phyloP scores from a whole-genome alignment of 1,140 invertebrate species.

The Cotesia vestalis region DNA sequence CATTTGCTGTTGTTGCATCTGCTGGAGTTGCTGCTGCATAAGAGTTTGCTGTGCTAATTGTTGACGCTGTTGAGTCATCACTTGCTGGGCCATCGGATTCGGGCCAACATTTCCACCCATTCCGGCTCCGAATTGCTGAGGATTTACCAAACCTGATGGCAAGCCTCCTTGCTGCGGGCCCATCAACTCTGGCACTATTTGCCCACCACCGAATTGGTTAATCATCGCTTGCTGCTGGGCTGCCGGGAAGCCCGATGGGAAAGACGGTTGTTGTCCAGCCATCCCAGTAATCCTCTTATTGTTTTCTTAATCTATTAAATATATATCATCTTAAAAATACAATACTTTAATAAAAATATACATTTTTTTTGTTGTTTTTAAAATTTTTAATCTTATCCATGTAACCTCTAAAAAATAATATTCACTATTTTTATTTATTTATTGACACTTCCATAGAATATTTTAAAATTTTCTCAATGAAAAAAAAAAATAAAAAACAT shows the following conservation, averaged over 20 bases:
- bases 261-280: conserved; percentile 70
- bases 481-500: too few relatives aligned
- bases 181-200: conserved; percentile 68
- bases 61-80: conserved; percentile 54
- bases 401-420: too few relatives aligned
- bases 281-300: conserved; percentile 48
- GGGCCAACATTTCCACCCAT: conserved; percentile 50
- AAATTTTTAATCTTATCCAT: too few relatives aligned
- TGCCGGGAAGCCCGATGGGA: conserved; percentile 68
- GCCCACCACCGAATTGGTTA: conserved; percentile 67
- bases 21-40: conserved; percentile 57
- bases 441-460: too few relatives aligned
- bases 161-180: conserved; percentile 61
- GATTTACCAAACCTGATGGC: conserved; percentile 56
- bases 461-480: too few relatives aligned
- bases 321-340: too few relatives aligned
- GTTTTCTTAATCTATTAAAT: too few relatives aligned
- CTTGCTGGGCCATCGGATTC: conserved; percentile 60
- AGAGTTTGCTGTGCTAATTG: conserved; percentile 52
- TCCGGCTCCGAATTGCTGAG: conserved; percentile 59
- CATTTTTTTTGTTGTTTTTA: too few relatives aligned
- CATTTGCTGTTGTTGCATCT: conserved; percentile 57
- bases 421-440: too few relatives aligned
- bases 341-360: too few relatives aligned
- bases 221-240: conserved; percentile 67